Evolutionary conservation across 2,888 invertebrate genomes (phyloP).

Genomic region (Cataglyphis altisquamis): DNA sequence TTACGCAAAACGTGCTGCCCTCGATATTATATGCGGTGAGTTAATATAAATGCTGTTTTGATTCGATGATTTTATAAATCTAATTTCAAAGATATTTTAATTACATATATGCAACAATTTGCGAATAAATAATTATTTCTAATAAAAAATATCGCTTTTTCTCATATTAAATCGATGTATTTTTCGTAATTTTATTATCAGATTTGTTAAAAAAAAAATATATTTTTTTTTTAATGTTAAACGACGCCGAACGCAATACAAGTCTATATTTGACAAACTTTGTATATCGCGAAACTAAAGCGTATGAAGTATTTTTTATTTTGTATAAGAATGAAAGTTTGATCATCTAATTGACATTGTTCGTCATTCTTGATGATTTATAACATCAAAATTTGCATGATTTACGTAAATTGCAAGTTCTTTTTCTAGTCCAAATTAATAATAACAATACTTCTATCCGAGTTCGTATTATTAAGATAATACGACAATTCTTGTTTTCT

Average conservation of each 20-base stretch:
- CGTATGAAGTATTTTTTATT: background rate
- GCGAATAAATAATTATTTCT: background rate
- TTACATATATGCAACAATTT: background rate
- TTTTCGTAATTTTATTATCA: background rate
- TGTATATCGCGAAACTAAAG: background rate
- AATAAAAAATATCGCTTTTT: background rate
- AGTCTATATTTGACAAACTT: background rate
- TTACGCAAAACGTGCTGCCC: conserved; percentile 82
- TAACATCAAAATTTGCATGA: background rate
- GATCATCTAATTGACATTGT: background rate
- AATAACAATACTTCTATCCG: conserved; percentile 65
- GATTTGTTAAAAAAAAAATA: background rate
- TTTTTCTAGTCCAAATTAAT: conserved; percentile 41
- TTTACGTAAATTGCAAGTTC: background rate
- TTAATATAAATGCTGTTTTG: background rate
- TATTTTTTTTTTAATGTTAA: background rate
- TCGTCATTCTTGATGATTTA: background rate
- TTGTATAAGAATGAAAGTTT: background rate
- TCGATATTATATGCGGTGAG: conserved; percentile 85
- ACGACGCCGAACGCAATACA: background rate
- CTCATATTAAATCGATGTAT: background rate
- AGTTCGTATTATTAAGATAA: conserved; percentile 49
- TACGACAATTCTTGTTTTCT: background rate
- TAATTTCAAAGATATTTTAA: background rate
- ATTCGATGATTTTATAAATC: background rate